Conservation (phyloP, 2,888 invertebrate genomes). For the Ligdia adustata region DNA sequence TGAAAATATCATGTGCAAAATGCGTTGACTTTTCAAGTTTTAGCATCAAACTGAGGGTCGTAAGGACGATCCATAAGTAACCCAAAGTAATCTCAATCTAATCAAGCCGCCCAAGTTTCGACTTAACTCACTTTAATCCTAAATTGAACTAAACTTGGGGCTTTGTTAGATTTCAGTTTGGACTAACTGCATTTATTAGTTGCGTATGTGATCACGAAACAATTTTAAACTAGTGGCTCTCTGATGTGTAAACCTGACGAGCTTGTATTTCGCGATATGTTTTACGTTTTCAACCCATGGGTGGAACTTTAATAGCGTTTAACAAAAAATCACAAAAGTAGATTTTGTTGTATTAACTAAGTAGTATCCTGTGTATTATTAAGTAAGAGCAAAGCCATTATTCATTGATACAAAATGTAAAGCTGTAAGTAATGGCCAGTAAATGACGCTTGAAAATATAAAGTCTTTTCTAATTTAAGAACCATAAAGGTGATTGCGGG, state of each 20-base stretch:
- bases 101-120: conserved; percentile 30
- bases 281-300: too few relatives aligned
- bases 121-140: conserved; percentile 28
- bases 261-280: too few relatives aligned
- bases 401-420: too few relatives aligned
- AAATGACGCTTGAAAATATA: background rate
- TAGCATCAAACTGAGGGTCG: conserved; percentile 25
- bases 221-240: too few relatives aligned
- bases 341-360: too few relatives aligned
- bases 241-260: too few relatives aligned
- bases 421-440: too few relatives aligned
- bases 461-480: background rate
- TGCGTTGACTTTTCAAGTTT: conserved; percentile 27
- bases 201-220: too few relatives aligned
- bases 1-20: conserved; percentile 22
- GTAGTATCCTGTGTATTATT: too few relatives aligned
- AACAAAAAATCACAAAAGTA: too few relatives aligned
- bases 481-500: background rate
- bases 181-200: background rate
- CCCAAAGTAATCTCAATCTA: conserved; percentile 35
- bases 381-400: too few relatives aligned
- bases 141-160: conserved; percentile 21
- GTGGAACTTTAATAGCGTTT: too few relatives aligned
- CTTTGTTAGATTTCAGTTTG: conserved; percentile 12
- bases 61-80: conserved; percentile 30